Percentiles rank a stretch among this genome's conserved stretches.
phyloP scores from a whole-genome alignment of 2,113 vertebrate genomes.

The Phaetusa simplex region DNA sequence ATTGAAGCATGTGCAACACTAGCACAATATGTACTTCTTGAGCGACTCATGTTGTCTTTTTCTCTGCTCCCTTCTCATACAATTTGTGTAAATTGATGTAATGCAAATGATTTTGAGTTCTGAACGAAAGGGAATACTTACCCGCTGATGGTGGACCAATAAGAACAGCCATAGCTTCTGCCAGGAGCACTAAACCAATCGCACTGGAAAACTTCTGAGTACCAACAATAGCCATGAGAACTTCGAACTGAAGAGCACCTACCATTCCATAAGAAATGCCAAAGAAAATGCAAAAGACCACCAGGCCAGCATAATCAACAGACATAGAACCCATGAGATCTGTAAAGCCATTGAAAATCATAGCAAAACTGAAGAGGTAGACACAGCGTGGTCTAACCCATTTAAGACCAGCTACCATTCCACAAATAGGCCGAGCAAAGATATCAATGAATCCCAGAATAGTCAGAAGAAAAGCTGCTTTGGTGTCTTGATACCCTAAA shows the following conservation, averaged over 20 bases:
- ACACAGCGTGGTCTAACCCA: constrained; percentile 89
- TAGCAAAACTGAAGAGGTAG: constrained; percentile 92
- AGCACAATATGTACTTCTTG: background rate
- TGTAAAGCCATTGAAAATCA: constrained; percentile 91
- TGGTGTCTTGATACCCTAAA: constrained; percentile 84
- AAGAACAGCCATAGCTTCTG: constrained; percentile 91
- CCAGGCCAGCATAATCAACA: constrained; percentile 79
- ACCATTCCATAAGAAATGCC: constrained; percentile 98
- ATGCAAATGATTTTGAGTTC: background rate
- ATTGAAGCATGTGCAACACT: background rate
- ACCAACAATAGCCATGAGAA: constrained; percentile 95
- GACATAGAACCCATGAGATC: constrained; percentile 89
- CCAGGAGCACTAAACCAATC: constrained; percentile 91
- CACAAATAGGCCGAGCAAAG: constrained; percentile 88
- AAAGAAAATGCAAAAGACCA: constrained; percentile 93
- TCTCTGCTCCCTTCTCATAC: background rate
- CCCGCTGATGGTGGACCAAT: constrained; percentile 92
- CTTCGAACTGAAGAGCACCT: constrained; percentile 96
- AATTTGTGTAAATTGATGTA: background rate
- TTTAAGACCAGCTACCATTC: constrained; percentile 84
- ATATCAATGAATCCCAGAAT: constrained; percentile 94
- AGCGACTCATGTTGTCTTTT: background rate
- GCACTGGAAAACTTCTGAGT: constrained; percentile 93
- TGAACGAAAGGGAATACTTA: constrained; percentile 49
- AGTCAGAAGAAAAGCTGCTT: constrained; percentile 88